Evolutionary conservation across 2,888 invertebrate species (phyloP).

Genomic region (Troglohyphantes excavatus): DNA sequence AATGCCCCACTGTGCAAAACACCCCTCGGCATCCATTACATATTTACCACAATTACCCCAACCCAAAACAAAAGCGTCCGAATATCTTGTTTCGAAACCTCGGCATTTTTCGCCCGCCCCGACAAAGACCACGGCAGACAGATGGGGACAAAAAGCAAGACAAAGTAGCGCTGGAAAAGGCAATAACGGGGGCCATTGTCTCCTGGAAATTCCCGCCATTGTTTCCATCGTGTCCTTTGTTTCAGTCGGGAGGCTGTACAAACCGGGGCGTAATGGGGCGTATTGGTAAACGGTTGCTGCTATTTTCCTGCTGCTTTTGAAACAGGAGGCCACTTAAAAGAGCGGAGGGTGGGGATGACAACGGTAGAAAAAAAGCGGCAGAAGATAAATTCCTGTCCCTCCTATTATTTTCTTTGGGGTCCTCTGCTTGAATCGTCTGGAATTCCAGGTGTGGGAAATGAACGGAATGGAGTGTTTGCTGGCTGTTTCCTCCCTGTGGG

Average conservation of each 20-base stretch:
- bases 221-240: constrained; percentile 27
- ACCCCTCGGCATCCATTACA: not conserved
- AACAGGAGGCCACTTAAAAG: constrained; percentile 20
- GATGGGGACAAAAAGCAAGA: constrained; percentile 24
- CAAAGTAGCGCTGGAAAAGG: constrained; percentile 39
- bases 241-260: constrained; percentile 3
- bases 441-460: not conserved
- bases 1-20: too few relatives aligned
- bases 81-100: constrained; percentile 8
- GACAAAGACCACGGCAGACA: constrained; percentile 39
- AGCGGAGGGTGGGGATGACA: not conserved
- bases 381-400: constrained; percentile 38
- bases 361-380: not conserved
- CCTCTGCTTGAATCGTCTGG: not conserved
- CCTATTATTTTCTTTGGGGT: constrained; percentile 1
- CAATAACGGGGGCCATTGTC: constrained; percentile 56
- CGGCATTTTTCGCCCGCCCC: constrained; percentile 25
- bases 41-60: constrained; percentile 28
- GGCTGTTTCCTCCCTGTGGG: too few relatives aligned
- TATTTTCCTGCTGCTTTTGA: constrained; percentile 20
- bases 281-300: constrained; percentile 27
- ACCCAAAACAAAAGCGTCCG: constrained; percentile 1
- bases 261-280: constrained; percentile 30
- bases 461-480: not conserved
- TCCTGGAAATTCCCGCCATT: constrained; percentile 49